Conservation (phyloP, 2,888 invertebrate genomes). For the Dicroscelio sp. region DNA sequence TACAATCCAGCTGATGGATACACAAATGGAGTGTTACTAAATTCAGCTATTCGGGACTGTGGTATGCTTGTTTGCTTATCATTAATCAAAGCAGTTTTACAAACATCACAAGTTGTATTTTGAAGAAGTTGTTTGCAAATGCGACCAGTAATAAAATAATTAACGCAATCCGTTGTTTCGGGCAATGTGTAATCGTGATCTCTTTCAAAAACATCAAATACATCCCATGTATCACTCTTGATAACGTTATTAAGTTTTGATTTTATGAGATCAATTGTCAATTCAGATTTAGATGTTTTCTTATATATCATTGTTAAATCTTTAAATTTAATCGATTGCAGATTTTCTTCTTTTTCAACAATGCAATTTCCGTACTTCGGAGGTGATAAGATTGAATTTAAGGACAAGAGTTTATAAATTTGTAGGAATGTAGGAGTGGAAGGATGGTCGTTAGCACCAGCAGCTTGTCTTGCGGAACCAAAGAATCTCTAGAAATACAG, state of each 20-base stretch:
- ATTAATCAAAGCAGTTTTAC: neutral
- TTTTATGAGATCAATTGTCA: neutral
- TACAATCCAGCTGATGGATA: neutral
- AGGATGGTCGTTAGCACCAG: neutral
- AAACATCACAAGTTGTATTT: neutral
- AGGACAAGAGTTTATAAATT: neutral
- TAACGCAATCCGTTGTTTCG: neutral
- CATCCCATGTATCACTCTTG: neutral
- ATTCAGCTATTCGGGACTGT: neutral
- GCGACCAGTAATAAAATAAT: constrained; percentile 6
- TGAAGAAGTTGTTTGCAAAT: constrained; percentile 14
- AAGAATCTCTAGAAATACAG: neutral
- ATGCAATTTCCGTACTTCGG: neutral
- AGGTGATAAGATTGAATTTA: neutral
- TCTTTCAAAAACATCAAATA: neutral
- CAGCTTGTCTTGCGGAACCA: neutral
- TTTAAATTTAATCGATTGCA: neutral
- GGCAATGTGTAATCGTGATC: neutral
- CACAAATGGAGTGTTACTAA: neutral
- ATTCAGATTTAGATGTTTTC: neutral
- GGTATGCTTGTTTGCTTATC: neutral
- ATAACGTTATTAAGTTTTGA: neutral
- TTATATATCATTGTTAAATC: neutral
- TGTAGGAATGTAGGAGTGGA: neutral
- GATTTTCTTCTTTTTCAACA: neutral